phyloP scores from a whole-genome alignment of 2,888 invertebrate genomes.

The Euplexia lucipara region DNA sequence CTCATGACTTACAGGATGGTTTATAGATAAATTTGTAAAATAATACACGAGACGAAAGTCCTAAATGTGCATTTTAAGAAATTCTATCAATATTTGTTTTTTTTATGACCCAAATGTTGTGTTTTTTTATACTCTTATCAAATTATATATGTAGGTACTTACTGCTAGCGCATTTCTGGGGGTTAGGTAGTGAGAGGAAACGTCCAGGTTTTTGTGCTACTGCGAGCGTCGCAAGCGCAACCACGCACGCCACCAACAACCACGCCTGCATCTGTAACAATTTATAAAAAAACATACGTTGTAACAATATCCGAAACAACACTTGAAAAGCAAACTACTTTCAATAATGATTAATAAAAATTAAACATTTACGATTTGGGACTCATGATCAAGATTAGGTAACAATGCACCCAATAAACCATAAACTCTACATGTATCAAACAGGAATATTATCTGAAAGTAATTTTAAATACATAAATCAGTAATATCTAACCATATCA shows the following conservation, averaged over 20 bases:
- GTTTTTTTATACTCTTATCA: too few relatives aligned
- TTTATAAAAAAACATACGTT: not conserved
- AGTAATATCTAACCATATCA: not conserved
- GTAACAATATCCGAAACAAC: not conserved
- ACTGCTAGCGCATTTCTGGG: slow-evolving; percentile 96
- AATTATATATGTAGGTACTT: slow-evolving; percentile 86
- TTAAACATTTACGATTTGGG: not conserved
- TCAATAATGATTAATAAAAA: not conserved
- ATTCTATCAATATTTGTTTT: too few relatives aligned
- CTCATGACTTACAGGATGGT: too few relatives aligned
- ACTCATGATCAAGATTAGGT: not conserved
- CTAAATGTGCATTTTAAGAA: too few relatives aligned
- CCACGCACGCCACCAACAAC: slow-evolving; percentile 90
- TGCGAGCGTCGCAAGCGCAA: slow-evolving; percentile 90
- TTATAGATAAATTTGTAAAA: too few relatives aligned
- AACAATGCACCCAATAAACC: not conserved
- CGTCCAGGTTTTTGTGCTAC: slow-evolving; percentile 95
- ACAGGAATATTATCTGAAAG: slow-evolving; percentile 1
- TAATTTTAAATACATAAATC: not conserved
- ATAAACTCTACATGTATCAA: not conserved
- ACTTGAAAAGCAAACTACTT: not conserved
- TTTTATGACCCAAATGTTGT: too few relatives aligned
- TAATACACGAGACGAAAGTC: too few relatives aligned
- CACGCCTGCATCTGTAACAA: slow-evolving; percentile 93
- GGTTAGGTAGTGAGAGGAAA: slow-evolving; percentile 95